Conservation (phyloP, 23 tunicate genomes). For the Botrylloides violaceus region DNA sequence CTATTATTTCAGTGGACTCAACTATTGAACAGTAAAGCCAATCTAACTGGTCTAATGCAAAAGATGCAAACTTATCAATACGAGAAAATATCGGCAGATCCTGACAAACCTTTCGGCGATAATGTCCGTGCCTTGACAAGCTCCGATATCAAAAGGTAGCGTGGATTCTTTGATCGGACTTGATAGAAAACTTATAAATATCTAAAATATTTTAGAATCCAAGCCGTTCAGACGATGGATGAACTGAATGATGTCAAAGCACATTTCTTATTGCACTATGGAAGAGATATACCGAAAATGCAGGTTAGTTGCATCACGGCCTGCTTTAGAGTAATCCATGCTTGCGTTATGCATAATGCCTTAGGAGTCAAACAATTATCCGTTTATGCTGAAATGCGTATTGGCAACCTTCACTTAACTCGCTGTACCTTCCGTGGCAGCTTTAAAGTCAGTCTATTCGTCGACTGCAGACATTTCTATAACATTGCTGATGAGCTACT, state of each 20-base stretch:
- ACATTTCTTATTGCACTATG: conserved; percentile 87
- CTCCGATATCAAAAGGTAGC: conserved; percentile 77
- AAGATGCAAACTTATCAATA: conserved; percentile 95
- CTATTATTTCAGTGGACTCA: conserved; percentile 94
- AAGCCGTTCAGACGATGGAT: conserved; percentile 71
- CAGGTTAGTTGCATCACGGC: no score
- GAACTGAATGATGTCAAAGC: conserved; percentile 61
- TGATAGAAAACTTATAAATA: neutral
- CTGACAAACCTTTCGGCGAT: conserved; percentile 94
- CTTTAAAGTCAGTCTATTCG: no score
- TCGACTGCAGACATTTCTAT: no score
- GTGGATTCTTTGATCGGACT: neutral
- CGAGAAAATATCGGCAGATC: conserved; percentile 79
- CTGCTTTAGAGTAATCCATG: no score
- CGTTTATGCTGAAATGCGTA: no score
- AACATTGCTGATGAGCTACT: no score
- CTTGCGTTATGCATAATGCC: no score
- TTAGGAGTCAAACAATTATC: no score
- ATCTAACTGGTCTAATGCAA: conserved; percentile 68
- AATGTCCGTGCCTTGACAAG: conserved; percentile 72
- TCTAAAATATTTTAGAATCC: conserved; percentile 31
- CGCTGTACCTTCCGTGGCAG: no score
- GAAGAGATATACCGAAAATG: conserved; percentile 94
- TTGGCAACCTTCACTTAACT: no score
- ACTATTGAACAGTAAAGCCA: conserved; percentile 69